Evolutionary conservation across 2,888 invertebrate genomes (phyloP).

Genomic region (Fragum fragum): DNA sequence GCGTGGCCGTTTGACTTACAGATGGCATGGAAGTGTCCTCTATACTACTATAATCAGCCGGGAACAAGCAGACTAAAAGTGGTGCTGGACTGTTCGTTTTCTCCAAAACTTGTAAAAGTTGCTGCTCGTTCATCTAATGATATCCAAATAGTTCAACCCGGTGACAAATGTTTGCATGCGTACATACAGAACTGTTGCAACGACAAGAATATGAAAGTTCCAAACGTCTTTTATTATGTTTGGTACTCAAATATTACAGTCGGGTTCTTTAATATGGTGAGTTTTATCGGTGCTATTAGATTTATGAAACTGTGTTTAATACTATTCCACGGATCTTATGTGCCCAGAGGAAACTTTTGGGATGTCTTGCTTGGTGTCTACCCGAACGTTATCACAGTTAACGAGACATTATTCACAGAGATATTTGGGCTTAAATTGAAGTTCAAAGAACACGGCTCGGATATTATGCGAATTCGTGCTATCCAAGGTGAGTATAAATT

Average conservation of each 20-base stretch:
- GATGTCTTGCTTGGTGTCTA: constrained; percentile 54
- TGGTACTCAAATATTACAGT: constrained; percentile 49
- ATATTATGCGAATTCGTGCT: constrained; percentile 65
- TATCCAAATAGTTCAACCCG: constrained; percentile 35
- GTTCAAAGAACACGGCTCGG: constrained; percentile 66
- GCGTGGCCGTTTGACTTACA: not conserved
- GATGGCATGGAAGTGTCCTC: not conserved
- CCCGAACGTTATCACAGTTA: constrained; percentile 67
- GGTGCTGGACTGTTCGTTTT: not conserved
- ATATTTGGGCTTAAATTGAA: constrained; percentile 61
- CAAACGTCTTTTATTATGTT: constrained; percentile 69
- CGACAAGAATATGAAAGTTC: constrained; percentile 46
- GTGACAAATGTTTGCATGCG: constrained; percentile 50
- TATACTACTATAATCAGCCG: not conserved
- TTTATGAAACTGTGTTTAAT: constrained; percentile 70
- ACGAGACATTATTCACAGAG: constrained; percentile 28
- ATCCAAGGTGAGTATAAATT: constrained; percentile 24
- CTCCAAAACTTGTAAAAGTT: not conserved
- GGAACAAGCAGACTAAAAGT: not conserved
- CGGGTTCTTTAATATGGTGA: constrained; percentile 61
- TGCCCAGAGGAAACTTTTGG: constrained; percentile 71
- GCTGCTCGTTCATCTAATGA: constrained; percentile 3
- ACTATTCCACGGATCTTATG: constrained; percentile 64
- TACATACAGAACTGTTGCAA: constrained; percentile 55
- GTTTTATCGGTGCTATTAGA: constrained; percentile 67